phyloP scores from a whole-genome alignment of 2,113 vertebrate species.

The Sterrhoptilus dennistouni region DNA sequence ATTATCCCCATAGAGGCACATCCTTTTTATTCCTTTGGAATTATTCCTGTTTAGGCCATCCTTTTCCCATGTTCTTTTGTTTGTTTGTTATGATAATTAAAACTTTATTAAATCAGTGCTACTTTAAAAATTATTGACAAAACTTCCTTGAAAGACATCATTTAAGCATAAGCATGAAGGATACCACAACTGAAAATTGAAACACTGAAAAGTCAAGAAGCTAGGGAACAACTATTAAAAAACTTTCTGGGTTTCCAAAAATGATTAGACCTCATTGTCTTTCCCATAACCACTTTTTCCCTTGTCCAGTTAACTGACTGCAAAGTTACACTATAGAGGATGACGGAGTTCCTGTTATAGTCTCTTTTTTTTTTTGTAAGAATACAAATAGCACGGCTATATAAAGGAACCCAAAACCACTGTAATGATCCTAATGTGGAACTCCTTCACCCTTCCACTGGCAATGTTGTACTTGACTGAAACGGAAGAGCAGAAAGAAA shows the following conservation, averaged over 20 bases:
- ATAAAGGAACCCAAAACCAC: not conserved
- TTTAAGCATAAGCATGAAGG: not conserved
- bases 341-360: not conserved
- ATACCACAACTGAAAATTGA: not conserved
- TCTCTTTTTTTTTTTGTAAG: not conserved
- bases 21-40: not conserved
- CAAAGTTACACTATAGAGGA: not conserved
- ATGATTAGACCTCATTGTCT: not conserved
- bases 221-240: not conserved
- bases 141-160: not conserved
- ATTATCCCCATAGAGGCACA: not conserved
- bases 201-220: not conserved
- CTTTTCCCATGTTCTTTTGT: not conserved
- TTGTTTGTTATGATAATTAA: not conserved
- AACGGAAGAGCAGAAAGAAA: not conserved
- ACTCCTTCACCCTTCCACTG: not conserved
- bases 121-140: not conserved
- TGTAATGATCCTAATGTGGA: not conserved
- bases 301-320: not conserved
- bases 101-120: not conserved
- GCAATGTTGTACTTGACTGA: not conserved
- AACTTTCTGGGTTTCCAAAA: not conserved
- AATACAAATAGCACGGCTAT: not conserved
- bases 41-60: not conserved
- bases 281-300: not conserved